Conservation (phyloP, 2,113 vertebrate genomes). For the Cariama cristata region DNA sequence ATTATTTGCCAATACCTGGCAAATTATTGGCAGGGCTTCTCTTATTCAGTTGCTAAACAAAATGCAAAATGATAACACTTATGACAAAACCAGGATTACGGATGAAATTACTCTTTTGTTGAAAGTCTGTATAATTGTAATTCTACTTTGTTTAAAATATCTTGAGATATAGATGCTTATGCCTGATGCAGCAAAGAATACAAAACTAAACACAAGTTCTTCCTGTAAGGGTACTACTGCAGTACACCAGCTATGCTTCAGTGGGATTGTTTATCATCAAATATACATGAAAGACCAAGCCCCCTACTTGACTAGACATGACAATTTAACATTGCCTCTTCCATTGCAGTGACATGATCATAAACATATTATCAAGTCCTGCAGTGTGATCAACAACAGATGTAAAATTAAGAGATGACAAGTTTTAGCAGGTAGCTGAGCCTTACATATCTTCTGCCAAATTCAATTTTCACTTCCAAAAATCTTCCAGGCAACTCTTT, state of each 20-base stretch:
- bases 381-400: constrained; percentile 71
- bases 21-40: background rate
- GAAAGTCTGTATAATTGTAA: constrained; percentile 44
- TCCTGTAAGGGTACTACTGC: constrained; percentile 15
- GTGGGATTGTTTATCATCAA: constrained; percentile 74
- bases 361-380: constrained; percentile 70
- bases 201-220: constrained; percentile 14
- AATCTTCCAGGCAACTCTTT: constrained; percentile 16
- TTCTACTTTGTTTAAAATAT: constrained; percentile 51
- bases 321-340: constrained; percentile 62
- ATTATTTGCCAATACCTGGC: background rate
- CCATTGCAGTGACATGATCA: constrained; percentile 51
- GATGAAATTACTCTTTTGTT: constrained; percentile 34
- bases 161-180: constrained; percentile 53
- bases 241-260: constrained; percentile 53
- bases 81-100: constrained; percentile 19
- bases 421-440: constrained; percentile 72
- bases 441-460: constrained; percentile 41
- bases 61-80: constrained; percentile 29
- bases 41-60: background rate
- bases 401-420: constrained; percentile 72
- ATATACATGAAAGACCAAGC: constrained; percentile 69
- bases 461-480: constrained; percentile 64
- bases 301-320: constrained; percentile 57
- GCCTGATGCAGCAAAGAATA: constrained; percentile 63